Conservation (phyloP, 1,140 invertebrate genomes). For the Drosophila guanche region DNA sequence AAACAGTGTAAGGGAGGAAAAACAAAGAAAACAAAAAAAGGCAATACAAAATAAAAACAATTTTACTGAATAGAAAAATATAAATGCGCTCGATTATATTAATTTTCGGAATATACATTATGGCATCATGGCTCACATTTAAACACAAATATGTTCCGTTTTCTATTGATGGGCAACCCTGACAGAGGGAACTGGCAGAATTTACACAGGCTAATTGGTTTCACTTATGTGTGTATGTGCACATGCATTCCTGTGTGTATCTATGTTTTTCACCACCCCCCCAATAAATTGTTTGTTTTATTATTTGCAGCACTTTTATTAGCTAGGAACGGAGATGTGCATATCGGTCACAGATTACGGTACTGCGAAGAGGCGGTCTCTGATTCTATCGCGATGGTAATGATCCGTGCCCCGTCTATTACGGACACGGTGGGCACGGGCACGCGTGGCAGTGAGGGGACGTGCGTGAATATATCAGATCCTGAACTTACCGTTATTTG, state of each 20-base stretch:
- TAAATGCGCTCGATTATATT: no score
- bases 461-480: conserved; percentile 62
- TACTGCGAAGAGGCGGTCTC: conserved; percentile 1
- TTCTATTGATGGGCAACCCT: neutral
- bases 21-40: conserved; percentile 28
- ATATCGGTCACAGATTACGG: conserved; percentile 19
- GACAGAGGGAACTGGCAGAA: no score
- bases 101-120: no score
- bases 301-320: no score
- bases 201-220: no score
- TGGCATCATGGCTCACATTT: neutral
- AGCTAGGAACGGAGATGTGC: no score
- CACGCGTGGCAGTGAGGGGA: conserved; percentile 71
- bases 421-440: conserved; percentile 35
- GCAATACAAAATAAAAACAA: conserved; percentile 15
- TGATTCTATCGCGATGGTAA: conserved; percentile 33
- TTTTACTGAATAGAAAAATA: neutral
- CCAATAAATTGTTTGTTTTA: no score
- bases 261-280: no score
- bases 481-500: conserved; percentile 72
- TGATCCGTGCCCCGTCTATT: conserved; percentile 33
- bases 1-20: conserved; percentile 19
- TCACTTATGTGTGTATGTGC: no score
- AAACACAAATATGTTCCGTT: neutral
- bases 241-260: no score